Conservation (phyloP, 2,888 invertebrate species). For the Heliconius aoede region DNA sequence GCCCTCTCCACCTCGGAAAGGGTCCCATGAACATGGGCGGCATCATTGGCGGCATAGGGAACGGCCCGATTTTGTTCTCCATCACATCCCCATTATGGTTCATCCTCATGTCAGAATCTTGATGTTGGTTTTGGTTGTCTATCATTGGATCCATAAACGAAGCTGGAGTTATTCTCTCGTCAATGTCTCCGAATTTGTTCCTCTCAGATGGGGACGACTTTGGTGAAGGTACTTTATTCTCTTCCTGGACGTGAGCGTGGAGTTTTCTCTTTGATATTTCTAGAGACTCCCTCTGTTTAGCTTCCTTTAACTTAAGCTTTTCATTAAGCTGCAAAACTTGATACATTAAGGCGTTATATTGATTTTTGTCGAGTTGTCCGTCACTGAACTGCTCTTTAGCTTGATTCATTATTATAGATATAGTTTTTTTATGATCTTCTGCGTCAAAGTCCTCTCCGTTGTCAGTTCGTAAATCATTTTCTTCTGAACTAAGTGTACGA, state of each 20-base stretch:
- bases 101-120: constrained; percentile 76
- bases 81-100: constrained; percentile 54
- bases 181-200: constrained; percentile 79
- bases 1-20: constrained; percentile 68
- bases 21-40: constrained; percentile 61
- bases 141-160: constrained; percentile 65
- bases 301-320: constrained; percentile 89
- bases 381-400: constrained; percentile 91
- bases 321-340: constrained; percentile 92
- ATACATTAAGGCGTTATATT: constrained; percentile 89
- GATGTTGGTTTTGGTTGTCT: constrained; percentile 61
- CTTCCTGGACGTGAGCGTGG: constrained; percentile 68
- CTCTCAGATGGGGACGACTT: constrained; percentile 68
- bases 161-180: constrained; percentile 75
- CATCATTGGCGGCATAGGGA: constrained; percentile 66
- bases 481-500: constrained; percentile 78
- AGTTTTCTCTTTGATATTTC: constrained; percentile 81
- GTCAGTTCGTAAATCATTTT: constrained; percentile 80
- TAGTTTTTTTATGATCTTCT: constrained; percentile 85
- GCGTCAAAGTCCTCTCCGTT: constrained; percentile 80
- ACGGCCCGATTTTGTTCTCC: constrained; percentile 54
- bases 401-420: constrained; percentile 90
- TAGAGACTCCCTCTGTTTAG: constrained; percentile 87
- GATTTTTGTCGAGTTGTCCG: constrained; percentile 88
- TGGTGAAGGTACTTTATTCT: constrained; percentile 77